Evolutionary conservation across 2,113 vertebrate genomes (phyloP).

Genomic region (Cranoglanis bouderius): DNA sequence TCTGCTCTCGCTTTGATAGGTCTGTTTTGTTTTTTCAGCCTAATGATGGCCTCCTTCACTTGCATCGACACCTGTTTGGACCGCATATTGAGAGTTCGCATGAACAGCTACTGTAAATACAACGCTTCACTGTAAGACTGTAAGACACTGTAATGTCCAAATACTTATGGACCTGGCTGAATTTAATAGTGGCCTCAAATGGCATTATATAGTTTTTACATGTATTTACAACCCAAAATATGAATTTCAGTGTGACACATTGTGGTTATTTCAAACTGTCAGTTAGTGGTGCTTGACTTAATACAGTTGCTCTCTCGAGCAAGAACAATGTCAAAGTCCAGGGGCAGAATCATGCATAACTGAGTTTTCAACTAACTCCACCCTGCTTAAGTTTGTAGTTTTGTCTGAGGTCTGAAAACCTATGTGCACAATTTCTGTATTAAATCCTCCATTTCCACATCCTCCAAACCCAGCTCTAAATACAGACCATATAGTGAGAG

Average conservation of each 20-base stretch:
- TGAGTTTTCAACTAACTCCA: background rate
- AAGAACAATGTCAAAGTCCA: background rate
- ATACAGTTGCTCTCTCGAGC: background rate
- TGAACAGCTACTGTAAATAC: too few relatives aligned
- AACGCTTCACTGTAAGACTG: too few relatives aligned
- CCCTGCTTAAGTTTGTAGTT: background rate
- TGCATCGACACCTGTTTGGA: too few relatives aligned
- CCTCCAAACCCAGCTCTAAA: background rate
- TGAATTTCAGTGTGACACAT: background rate
- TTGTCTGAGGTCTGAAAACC: background rate
- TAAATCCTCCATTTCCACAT: slow-evolving; percentile 6
- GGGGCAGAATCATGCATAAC: background rate
- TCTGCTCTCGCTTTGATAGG: too few relatives aligned
- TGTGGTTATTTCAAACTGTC: background rate
- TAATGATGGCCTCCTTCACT: too few relatives aligned
- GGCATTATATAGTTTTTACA: background rate
- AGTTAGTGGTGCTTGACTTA: background rate
- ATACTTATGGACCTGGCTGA: too few relatives aligned
- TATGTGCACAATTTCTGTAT: background rate
- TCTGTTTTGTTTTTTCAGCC: too few relatives aligned
- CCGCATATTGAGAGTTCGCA: too few relatives aligned
- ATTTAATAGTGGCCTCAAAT: background rate
- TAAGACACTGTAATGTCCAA: too few relatives aligned
- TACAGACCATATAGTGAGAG: background rate
- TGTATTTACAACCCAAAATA: background rate